Conservation (phyloP, 2,888 invertebrate species). For the Spisula solida region DNA sequence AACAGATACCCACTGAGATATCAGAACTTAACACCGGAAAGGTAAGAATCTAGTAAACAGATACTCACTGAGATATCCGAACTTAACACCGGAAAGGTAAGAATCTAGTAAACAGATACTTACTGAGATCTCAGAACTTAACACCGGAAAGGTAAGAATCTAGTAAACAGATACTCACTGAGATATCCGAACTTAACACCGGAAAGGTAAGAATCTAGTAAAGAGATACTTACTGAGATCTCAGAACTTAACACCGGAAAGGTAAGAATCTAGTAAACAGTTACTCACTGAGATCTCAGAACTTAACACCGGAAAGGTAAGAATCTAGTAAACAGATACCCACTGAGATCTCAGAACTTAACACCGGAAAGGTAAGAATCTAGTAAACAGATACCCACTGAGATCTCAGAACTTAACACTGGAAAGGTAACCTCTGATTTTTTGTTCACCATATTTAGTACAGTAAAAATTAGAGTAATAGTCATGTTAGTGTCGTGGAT, state of each 20-base stretch:
- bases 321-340: constrained; percentile 86
- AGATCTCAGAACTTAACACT: too few relatives aligned
- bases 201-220: constrained; percentile 83
- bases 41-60: constrained; percentile 78
- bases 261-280: constrained; percentile 78
- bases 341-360: constrained; percentile 84
- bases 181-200: constrained; percentile 86
- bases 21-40: constrained; percentile 85
- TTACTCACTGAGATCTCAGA: too few relatives aligned
- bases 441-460: too few relatives aligned
- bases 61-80: constrained; percentile 86
- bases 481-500: too few relatives aligned
- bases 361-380: constrained; percentile 84
- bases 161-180: too few relatives aligned
- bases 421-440: too few relatives aligned
- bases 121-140: constrained; percentile 84
- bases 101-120: constrained; percentile 86
- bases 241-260: constrained; percentile 85
- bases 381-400: too few relatives aligned
- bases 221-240: constrained; percentile 86
- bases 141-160: constrained; percentile 84
- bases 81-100: constrained; percentile 84
- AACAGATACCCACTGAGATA: constrained; percentile 86
- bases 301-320: too few relatives aligned
- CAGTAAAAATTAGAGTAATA: too few relatives aligned